Conservation (phyloP, 2,113 vertebrate genomes). For the Oxyruncus cristatus region DNA sequence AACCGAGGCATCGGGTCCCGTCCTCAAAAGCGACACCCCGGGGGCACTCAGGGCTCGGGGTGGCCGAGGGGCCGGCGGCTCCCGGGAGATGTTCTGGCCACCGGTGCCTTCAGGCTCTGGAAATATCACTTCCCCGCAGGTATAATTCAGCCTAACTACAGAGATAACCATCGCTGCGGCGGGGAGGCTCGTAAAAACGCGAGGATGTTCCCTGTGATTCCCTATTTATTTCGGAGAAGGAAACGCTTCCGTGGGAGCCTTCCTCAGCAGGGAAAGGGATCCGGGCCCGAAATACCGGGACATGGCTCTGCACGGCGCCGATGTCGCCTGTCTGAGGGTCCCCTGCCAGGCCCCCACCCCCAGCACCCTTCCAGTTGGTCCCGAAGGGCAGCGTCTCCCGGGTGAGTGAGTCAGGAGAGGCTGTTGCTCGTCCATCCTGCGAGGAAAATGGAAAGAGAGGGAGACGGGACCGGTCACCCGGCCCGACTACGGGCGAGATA, state of each 20-base stretch:
- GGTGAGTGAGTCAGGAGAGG: not conserved
- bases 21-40: not conserved
- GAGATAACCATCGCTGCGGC: not conserved
- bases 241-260: not conserved
- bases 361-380: not conserved
- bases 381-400: not conserved
- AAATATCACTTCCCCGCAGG: slow-evolving; percentile 1
- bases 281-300: not conserved
- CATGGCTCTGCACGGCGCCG: accelerated
- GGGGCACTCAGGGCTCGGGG: not conserved
- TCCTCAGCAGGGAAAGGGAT: not conserved
- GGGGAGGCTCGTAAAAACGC: not conserved
- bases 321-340: not conserved
- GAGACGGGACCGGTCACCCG: slow-evolving; percentile 11
- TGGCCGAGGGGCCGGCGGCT: not conserved
- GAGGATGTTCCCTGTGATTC: not conserved
- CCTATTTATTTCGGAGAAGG: not conserved
- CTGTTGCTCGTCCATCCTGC: not conserved
- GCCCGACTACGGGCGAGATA: slow-evolving; percentile 40
- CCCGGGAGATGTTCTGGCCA: not conserved
- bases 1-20: not conserved
- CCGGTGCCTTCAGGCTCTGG: not conserved
- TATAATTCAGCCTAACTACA: slow-evolving; percentile 19
- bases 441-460: not conserved
- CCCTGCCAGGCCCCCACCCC: not conserved